Base-by-base conservation (phyloP, 1,140 invertebrate species). In the Diabrotica virgifera region DNA sequence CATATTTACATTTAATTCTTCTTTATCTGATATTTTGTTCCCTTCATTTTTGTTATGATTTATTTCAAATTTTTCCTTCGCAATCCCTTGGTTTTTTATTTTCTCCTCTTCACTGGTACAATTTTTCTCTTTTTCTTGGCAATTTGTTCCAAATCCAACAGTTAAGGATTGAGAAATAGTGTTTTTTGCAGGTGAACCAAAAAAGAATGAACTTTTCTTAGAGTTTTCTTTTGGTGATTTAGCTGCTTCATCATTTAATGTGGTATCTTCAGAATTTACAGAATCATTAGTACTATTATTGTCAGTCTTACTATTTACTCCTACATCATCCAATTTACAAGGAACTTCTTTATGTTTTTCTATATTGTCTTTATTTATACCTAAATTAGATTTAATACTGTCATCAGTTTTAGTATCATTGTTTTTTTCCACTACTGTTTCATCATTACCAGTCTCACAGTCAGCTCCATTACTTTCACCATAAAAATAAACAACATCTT, bases 401-500 rank as follows among this genome's bases (percentile, higher is more conserved):
- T 57, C 36, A 36, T 38, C 61, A 14, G 52, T 37, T 36, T 58
- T 40, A 36, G 8, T 40, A 56, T 12, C 5, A 35, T 24, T 51
- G n/a, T 52, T 46, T 7, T 64, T 59, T 36, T 56, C 36, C 12
- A 12, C n/a, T 12, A 40, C 55, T 37, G 9, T 58, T 51, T 67
- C 56, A 24, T 73, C 67, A 70, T 77, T 74, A 37, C 74, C 76
- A 8, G 75, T 74, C 56, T 74, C 59, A 64, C 74, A 90, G 11
- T 88, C 86, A 14, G 74, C 77, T 6, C 91, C 91, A 60, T 80
- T 83, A 63, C 91, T 91, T 72, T 88, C 85, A 3, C 91, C 91
- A 69, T 81, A 85, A 74, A 92, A 83, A 75, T 84, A 85, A 82
- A 91, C 84, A 0, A 90, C 82, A 76, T 92, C 90, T 78, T 92